Evolutionary conservation across 2,888 invertebrate genomes (phyloP).

Genomic region (Sericinus montela): DNA sequence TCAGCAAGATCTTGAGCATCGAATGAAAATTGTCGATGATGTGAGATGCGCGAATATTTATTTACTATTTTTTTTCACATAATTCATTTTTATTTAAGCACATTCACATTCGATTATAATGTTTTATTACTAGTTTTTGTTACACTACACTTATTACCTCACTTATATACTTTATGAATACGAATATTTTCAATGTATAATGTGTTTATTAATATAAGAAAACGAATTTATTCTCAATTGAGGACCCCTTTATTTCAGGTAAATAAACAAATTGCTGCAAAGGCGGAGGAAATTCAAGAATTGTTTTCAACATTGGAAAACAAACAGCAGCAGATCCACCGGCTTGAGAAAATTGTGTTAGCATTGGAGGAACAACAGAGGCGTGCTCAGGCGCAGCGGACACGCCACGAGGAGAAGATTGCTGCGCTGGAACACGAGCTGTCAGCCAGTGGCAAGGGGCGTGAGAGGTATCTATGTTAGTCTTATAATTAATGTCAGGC

Average conservation of each 20-base stretch:
- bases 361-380: conserved; percentile 79
- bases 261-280: conserved; percentile 71
- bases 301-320: conserved; percentile 70
- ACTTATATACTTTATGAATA: too few species aligned
- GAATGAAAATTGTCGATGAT: conserved; percentile 73
- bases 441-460: conserved; percentile 54
- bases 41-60: conserved; percentile 41
- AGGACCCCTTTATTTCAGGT: conserved; percentile 47
- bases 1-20: conserved; percentile 64
- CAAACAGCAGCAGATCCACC: conserved; percentile 77
- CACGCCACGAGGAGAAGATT: conserved; percentile 78
- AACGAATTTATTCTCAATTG: too few species aligned
- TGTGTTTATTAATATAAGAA: too few species aligned
- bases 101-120: too few species aligned
- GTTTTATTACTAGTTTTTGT: too few species aligned
- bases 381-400: conserved; percentile 78
- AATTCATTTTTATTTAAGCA: too few species aligned
- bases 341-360: conserved; percentile 76
- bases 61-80: background rate
- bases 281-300: conserved; percentile 74
- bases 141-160: too few species aligned
- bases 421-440: conserved; percentile 76
- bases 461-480: conserved; percentile 42
- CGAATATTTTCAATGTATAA: too few species aligned
- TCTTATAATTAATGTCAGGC: too few species aligned